These are phyloP conservation scores for Hormaphis cornu DNA, from an alignment of 1,140 invertebrate genomes.

Conservation along the genomic window DNA sequence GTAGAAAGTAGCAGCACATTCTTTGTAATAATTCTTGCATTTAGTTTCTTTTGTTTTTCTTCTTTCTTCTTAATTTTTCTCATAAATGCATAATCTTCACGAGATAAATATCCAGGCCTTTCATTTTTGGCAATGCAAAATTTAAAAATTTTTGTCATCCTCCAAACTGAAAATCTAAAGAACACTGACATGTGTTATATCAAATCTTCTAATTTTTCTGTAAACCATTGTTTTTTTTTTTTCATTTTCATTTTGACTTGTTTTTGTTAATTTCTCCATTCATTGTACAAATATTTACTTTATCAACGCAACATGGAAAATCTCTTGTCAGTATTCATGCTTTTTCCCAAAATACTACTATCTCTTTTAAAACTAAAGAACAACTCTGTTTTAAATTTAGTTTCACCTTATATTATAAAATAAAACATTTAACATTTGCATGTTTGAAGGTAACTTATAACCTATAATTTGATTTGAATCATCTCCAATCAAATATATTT, in stretches of 20 bases:
- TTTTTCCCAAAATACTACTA: constrained; percentile 16
- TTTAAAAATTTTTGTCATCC: neutral
- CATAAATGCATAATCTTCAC: neutral
- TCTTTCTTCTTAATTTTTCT: neutral
- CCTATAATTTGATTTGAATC: neutral
- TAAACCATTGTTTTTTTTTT: constrained; percentile 33
- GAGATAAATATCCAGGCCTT: neutral
- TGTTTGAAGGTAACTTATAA: neutral
- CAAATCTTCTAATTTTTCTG: constrained; percentile 35
- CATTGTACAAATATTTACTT: constrained; percentile 32
- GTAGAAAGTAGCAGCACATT: neutral
- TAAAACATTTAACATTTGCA: constrained; percentile 33
- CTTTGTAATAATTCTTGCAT: neutral
- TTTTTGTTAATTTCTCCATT: constrained; percentile 33
- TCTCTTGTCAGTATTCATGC: neutral
- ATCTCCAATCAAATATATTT: neutral
- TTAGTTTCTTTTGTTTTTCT: neutral
- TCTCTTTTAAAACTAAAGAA: neutral
- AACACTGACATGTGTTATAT: constrained; percentile 37
- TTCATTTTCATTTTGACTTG: constrained; percentile 1
- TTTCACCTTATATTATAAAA: constrained; percentile 32
- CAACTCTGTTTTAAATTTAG: neutral
- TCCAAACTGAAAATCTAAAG: constrained; percentile 30
- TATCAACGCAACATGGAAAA: constrained; percentile 29
- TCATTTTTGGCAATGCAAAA: neutral